These are phyloP conservation scores for Drosophila micromelanica DNA, from an alignment of 1,140 invertebrate genomes.

Conservation along the genomic window DNA sequence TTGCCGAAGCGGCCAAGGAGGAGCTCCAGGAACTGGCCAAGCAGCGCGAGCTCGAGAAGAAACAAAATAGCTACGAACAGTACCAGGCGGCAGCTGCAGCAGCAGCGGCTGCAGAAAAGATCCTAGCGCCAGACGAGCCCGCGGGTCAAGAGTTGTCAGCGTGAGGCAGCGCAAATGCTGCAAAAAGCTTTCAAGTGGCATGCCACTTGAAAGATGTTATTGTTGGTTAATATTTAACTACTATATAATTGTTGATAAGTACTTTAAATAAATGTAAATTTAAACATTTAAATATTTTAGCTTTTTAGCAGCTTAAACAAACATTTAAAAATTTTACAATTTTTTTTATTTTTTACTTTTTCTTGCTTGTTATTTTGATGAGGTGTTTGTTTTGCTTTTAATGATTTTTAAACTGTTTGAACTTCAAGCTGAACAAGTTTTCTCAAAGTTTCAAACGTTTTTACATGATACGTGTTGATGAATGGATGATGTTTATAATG, in stretches of 20 bases:
- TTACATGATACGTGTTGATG: conserved; percentile 58
- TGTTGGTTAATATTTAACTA: conserved; percentile 70
- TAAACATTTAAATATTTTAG: no score
- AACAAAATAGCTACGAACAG: conserved; percentile 64
- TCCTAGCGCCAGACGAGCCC: neutral
- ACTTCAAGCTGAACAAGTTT: conserved; percentile 11
- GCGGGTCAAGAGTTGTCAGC: neutral
- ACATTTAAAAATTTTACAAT: conserved; percentile 47
- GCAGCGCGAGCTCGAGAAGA: conserved; percentile 47
- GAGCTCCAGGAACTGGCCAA: conserved; percentile 63
- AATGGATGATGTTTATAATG: conserved; percentile 37
- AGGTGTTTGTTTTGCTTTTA: conserved; percentile 47
- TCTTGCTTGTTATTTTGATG: conserved; percentile 81
- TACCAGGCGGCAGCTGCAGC: conserved; percentile 56
- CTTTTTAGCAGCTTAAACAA: neutral
- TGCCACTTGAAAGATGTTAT: neutral
- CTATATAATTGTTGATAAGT: conserved; percentile 30
- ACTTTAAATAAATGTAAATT: no score
- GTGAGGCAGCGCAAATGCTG: neutral
- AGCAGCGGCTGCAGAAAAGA: conserved; percentile 1
- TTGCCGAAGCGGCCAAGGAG: conserved; percentile 70
- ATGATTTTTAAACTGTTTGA: conserved; percentile 49
- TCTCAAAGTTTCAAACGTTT: conserved; percentile 3
- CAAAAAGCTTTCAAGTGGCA: neutral
- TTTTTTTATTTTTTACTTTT: conserved; percentile 74